Evolutionary conservation across 2,113 vertebrate genomes (phyloP).

Genomic region (Cyrtonyx montezumae): DNA sequence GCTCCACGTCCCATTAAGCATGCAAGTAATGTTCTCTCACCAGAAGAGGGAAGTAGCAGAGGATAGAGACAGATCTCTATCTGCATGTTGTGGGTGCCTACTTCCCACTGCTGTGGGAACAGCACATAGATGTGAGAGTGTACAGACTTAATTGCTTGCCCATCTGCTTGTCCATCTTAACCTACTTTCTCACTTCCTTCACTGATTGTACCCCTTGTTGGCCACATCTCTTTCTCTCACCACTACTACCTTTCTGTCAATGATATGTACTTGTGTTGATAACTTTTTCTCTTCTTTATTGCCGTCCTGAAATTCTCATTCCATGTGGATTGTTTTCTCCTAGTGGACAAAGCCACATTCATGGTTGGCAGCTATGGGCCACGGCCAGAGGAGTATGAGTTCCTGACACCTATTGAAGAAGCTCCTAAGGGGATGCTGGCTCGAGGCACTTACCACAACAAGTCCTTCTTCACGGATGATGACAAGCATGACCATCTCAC

Average conservation of each 20-base stretch:
- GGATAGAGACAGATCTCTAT: not conserved
- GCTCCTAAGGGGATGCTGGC: slow-evolving; percentile 83
- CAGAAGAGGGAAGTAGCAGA: not conserved
- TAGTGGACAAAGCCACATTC: slow-evolving; percentile 84
- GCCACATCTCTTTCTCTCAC: not conserved
- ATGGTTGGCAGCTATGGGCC: slow-evolving; percentile 89
- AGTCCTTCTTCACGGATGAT: slow-evolving; percentile 85
- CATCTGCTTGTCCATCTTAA: not conserved
- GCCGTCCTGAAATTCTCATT: not conserved
- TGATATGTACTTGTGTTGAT: not conserved
- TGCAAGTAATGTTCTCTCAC: not conserved
- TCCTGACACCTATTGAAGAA: slow-evolving; percentile 82
- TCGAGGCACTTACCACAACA: slow-evolving; percentile 83
- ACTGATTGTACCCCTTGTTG: not conserved
- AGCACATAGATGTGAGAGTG: not conserved
- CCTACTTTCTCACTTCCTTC: not conserved
- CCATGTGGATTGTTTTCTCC: slow-evolving; percentile 30
- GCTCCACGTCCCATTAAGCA: not conserved
- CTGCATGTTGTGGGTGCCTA: not conserved
- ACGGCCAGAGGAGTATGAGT: slow-evolving; percentile 82
- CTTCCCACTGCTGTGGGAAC: not conserved
- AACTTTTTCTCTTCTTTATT: not conserved
- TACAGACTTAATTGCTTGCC: not conserved
- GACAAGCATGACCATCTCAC: slow-evolving; percentile 85
- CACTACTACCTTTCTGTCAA: not conserved